These are phyloP conservation scores for Bursaphelenchus okinawaensis DNA, from an alignment of 2,888 invertebrate species.

Conservation along the genomic window DNA sequence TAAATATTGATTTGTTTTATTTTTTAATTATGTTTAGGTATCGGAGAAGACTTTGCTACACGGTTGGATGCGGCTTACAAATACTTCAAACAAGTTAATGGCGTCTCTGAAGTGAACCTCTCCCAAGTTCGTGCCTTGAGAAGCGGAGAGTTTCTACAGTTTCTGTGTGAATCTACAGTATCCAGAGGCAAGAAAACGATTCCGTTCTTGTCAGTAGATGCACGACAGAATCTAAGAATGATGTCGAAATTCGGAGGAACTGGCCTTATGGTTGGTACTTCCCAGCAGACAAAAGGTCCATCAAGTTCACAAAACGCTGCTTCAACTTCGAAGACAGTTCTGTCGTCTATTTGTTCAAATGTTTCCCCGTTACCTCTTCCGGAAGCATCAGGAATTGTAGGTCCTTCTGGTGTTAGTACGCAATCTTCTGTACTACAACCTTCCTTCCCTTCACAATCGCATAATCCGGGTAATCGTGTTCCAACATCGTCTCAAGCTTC, in stretches of 20 bases:
- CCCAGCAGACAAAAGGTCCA: too few species aligned
- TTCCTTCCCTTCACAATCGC: too few species aligned
- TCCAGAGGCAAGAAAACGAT: slow-evolving; percentile 24
- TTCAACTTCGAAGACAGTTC: too few species aligned
- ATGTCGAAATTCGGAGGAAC: not conserved
- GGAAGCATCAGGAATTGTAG: too few species aligned
- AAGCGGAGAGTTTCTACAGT: slow-evolving; percentile 26
- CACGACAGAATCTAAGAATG: not conserved
- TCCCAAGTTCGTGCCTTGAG: slow-evolving; percentile 23
- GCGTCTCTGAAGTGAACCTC: slow-evolving; percentile 5
- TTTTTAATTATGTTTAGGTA: slow-evolving; percentile 30
- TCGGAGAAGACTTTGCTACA: slow-evolving; percentile 49
- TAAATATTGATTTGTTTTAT: not conserved
- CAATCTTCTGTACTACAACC: too few species aligned
- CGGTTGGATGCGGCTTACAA: slow-evolving; percentile 46
- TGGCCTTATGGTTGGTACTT: too few species aligned
- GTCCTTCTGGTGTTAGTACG: too few species aligned
- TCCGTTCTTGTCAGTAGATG: slow-evolving; percentile 27
- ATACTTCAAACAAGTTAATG: slow-evolving; percentile 19
- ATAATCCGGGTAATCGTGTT: too few species aligned
- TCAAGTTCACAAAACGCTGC: too few species aligned
- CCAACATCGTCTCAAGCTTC: too few species aligned
- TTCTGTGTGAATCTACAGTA: slow-evolving; percentile 21
- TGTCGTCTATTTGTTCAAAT: too few species aligned
- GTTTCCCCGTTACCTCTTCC: too few species aligned